Evolutionary conservation across 2,888 invertebrate species (phyloP).

Genomic region (Odontocerum albicorne): DNA sequence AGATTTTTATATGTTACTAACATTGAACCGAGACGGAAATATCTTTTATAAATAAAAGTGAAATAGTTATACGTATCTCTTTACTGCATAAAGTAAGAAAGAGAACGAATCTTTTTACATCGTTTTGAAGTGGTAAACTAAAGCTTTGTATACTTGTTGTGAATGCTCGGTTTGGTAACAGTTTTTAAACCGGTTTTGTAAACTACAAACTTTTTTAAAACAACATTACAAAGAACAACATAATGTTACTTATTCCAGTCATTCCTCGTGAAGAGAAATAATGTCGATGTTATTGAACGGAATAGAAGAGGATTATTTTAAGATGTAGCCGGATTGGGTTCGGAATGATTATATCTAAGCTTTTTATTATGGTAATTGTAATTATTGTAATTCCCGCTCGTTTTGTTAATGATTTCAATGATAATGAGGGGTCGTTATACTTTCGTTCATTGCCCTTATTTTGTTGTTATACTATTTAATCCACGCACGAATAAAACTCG

Average conservation of each 20-base stretch:
- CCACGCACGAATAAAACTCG: no score
- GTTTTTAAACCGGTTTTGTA: constrained; percentile 32
- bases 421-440: no score
- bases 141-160: not conserved
- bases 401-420: constrained; percentile 14
- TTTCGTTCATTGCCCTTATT: no score
- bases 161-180: constrained; percentile 12
- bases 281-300: not conserved
- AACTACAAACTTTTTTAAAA: constrained; percentile 30
- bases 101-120: not conserved
- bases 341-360: not conserved
- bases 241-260: constrained; percentile 17
- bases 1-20: not conserved
- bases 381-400: constrained; percentile 1
- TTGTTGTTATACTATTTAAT: no score
- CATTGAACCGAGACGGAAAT: not conserved
- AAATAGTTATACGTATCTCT: not conserved
- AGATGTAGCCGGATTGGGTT: no score
- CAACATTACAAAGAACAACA: constrained; percentile 26
- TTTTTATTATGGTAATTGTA: constrained; percentile 21
- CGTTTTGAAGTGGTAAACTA: constrained; percentile 11
- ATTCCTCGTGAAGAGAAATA: not conserved
- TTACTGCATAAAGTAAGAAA: not conserved
- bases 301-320: no score
- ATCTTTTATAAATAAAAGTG: not conserved